A percentile compares a stretch with the other conserved stretches of the same genome.
Evolutionary conservation across 2,797 vertebrate genomes (phyloP).

Genomic region (Paguma larvata): DNA sequence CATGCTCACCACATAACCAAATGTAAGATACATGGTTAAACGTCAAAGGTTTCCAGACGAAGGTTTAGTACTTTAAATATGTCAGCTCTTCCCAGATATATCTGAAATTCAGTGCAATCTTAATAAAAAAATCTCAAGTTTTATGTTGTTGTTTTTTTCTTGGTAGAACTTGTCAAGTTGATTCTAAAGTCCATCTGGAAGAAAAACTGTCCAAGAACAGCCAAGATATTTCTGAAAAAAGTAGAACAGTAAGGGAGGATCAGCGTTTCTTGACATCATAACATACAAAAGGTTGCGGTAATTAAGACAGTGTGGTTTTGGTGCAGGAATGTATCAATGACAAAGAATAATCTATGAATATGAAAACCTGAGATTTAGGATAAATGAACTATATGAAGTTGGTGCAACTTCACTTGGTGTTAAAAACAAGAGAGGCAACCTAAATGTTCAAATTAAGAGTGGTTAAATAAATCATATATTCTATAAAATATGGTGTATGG

Average conservation of each 20-base stretch:
- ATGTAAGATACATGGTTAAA: neutral
- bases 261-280: neutral
- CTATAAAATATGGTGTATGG: neutral
- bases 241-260: neutral
- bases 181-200: slow-evolving; percentile 56
- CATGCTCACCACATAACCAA: neutral
- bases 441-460: neutral
- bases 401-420: neutral
- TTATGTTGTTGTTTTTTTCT: neutral
- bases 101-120: neutral
- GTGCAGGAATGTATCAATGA: neutral
- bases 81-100: neutral
- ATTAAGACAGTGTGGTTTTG: neutral
- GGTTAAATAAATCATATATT: neutral
- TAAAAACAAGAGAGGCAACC: neutral
- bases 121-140: slow-evolving; percentile 16
- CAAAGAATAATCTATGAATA: neutral
- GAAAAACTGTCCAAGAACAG: slow-evolving; percentile 3
- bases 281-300: neutral
- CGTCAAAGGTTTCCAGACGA: neutral
- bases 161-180: neutral
- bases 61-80: neutral
- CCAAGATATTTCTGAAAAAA: slow-evolving; percentile 7
- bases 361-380: neutral
- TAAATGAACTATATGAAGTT: neutral